Conservation (phyloP, 37 sponge, comb jelly and placozoan genomes). For the Spongilla lacustris region DNA sequence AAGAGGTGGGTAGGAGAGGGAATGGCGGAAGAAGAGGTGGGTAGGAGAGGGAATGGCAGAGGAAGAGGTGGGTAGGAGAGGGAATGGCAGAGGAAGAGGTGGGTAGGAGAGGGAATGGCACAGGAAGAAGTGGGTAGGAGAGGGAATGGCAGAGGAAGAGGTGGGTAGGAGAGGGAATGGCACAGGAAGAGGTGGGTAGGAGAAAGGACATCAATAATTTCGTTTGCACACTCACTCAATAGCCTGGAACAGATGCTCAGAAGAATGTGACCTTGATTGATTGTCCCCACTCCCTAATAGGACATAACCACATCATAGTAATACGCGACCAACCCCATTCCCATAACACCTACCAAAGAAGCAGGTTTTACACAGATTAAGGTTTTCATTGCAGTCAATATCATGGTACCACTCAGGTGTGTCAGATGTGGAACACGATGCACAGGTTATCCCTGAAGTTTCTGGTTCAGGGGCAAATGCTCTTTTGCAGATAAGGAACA, state of each 20-base stretch:
- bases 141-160: not conserved
- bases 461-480: not conserved
- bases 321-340: not conserved
- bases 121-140: not conserved
- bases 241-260: constrained; percentile 42
- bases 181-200: not conserved
- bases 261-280: constrained; percentile 8
- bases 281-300: constrained; percentile 43
- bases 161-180: not conserved
- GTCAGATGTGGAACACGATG: not conserved
- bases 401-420: constrained; percentile 54
- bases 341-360: constrained; percentile 52
- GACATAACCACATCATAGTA: not conserved
- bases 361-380: constrained; percentile 66
- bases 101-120: not conserved
- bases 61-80: not conserved
- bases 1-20: too few species aligned
- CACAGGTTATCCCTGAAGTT: not conserved
- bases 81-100: too few species aligned
- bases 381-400: constrained; percentile 34
- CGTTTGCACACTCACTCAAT: constrained; percentile 32
- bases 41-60: not conserved
- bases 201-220: not conserved
- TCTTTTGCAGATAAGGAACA: not conserved
- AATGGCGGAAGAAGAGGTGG: not conserved